Base-by-base conservation (phyloP, 2,113 vertebrate species). In the Fulmarus glacialis region DNA sequence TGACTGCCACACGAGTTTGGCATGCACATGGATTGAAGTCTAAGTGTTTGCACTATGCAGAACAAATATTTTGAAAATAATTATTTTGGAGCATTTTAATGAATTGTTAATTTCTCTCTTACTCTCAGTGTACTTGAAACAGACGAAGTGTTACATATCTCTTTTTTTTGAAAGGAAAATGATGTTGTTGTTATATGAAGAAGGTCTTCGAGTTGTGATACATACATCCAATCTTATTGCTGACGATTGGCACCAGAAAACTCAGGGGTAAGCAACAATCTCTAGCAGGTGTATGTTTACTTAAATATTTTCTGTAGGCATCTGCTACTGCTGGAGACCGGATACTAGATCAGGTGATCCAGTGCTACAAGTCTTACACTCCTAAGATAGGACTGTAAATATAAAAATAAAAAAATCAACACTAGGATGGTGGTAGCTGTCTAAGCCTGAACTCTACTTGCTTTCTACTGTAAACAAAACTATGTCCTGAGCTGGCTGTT, bases 231-330 rank as follows among this genome's bases (percentile, higher is more conserved):
- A 99, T 97, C 98, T 99, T 89, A 99, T 99, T 97, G 98, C 95
- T 79, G 99, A 98, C 2, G 99, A 99, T 95, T 99, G 99, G 99
- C 99, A 99, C 95, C 99, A 99, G 98, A 99, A 99, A 96, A 99
- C 99, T 55, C 99, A 99, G 89, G 99, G 99, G 99, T 99, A 93
- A 90, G 98, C 83, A 67, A 29, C 9, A 20, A 24, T 60, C 15
- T 36, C 3, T 21, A 29, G n/a, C 22, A n/a, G 9, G 16, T 85
- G 10, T 58, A 45, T 64, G 9, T 52, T 89, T 56, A 11, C 15
- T 70, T 71, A 29, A 78, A 11, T 71, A 17, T 6, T 82, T 75
- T 43, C 20, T 3, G 2, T 50, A 58, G 27, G 5, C 40, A 52
- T 58, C 38, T 85, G 27, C 40, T 89, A 0, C 52, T 87, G 20